Base-by-base conservation (phyloP, 1,140 invertebrate species). In the Cydia strobilella region DNA sequence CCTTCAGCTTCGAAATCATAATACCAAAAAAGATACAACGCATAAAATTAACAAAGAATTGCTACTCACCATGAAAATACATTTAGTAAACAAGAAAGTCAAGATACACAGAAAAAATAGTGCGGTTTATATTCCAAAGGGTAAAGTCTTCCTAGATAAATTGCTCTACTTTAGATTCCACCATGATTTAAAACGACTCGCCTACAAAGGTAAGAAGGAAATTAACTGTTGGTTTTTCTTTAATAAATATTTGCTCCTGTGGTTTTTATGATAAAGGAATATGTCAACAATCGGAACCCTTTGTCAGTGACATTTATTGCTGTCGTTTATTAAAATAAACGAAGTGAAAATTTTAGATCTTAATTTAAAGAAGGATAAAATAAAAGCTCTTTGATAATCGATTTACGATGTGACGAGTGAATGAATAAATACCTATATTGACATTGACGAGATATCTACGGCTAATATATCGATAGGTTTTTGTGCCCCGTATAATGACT, bases 161-260 rank as follows among this genome's bases (percentile, higher is more conserved):
- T 73, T 76, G 48, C 62, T 65, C 72, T 66, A 59, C 54, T 59
- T 59, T 23, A 59, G 9, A 59, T 23, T 59, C 54, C 54, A 59
- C 54, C 54, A 59, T 59, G 54, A 59, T 59, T 59, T 59, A 1
- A 59, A 59, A 59, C 54, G 54, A 18, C 54, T 59, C 48, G 3
- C 73, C 74, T 76, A 74, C 42, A 74, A 79, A 76, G 31, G 51
- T 74, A 62, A 66, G 72, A 76, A 77, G 73, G 54, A 77, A 80
- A 80, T 76, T 79, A 81, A 79, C 72, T 79, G 76, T 77, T 78
- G 76, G 74, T 77, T 82, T 76, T 76, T 45, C 74, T 59, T 73
- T 76, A 69, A 76, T 78, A 82, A 77, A 82, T 82, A 80, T 82
- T 82, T 82, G 73, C 77, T 59, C 73, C 72, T 45, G 75, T 69